Percentiles rank a stretch among this genome's conserved stretches.
Conservation (phyloP, 1,140 invertebrate species). For the Drosophila takahashii region DNA sequence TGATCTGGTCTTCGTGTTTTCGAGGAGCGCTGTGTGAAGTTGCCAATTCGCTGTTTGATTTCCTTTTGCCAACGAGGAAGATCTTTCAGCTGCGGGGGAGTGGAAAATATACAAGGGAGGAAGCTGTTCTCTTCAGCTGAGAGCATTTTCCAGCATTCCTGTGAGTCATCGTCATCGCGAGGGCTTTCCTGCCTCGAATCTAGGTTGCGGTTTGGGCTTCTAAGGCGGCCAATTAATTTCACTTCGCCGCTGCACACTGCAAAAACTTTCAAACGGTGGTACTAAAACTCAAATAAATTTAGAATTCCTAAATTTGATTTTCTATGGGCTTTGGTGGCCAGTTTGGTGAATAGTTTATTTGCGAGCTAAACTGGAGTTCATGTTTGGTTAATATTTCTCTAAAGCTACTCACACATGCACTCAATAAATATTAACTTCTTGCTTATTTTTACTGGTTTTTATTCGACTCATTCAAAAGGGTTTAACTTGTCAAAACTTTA, state of each 20-base stretch:
- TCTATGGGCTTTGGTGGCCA: no score
- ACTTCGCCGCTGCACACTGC: background rate
- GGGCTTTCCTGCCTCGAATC: conserved; percentile 39
- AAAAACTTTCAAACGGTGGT: background rate
- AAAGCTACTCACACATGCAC: no score
- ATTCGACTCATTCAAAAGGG: no score
- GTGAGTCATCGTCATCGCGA: conserved; percentile 59
- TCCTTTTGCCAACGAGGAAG: conserved; percentile 49
- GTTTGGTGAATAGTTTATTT: no score
- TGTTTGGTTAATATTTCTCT: no score
- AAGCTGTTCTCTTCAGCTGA: no score
- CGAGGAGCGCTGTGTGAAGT: conserved; percentile 38
- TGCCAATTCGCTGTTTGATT: conserved; percentile 68
- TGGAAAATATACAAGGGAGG: background rate
- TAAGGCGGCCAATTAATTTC: conserved; percentile 22
- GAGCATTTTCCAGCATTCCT: conserved; percentile 25
- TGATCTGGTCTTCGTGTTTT: conserved; percentile 27
- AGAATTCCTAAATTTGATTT: no score
- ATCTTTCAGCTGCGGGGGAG: conserved; percentile 8
- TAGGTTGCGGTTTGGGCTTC: conserved; percentile 27
- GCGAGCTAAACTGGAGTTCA: no score
- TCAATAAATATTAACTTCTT: no score
- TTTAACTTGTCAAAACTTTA: no score
- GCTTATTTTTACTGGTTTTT: no score
- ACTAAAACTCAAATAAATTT: no score